These are phyloP conservation scores for Riptortus pedestris DNA, from an alignment of 1,140 invertebrate species.

Conservation along the genomic window DNA sequence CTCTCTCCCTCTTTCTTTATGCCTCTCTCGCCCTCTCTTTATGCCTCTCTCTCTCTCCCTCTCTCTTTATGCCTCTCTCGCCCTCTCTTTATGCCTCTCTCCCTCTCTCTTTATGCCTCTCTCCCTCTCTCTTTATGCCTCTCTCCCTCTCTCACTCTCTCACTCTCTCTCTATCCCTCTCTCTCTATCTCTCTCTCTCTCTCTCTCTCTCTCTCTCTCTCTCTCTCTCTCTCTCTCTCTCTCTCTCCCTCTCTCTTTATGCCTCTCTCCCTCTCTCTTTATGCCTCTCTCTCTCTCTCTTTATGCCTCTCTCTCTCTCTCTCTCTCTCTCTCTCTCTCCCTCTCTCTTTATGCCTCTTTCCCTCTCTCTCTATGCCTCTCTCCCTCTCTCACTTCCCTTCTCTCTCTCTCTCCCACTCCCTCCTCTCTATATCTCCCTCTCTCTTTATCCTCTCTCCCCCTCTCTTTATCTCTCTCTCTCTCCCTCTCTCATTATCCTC, in stretches of 20 bases:
- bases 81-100: background rate
- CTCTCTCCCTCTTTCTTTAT: no score
- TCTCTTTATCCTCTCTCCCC: no score
- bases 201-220: slow-evolving; percentile 20
- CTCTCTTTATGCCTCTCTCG: no score
- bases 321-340: background rate
- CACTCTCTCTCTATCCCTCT: background rate
- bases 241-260: slow-evolving; percentile 19
- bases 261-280: background rate
- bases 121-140: background rate
- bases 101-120: background rate
- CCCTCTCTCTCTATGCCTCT: background rate
- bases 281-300: background rate
- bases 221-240: slow-evolving; percentile 29
- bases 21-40: no score
- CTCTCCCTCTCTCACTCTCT: background rate
- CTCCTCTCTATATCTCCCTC: background rate
- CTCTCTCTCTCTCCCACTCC: background rate
- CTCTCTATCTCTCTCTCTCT: slow-evolving; percentile 23
- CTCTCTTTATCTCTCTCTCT: background rate
- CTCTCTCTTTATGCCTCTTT: background rate
- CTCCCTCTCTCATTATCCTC: background rate
- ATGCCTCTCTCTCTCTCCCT: no score
- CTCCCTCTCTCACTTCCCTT: background rate
- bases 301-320: background rate